These are phyloP conservation scores for Magallana angulata DNA, from an alignment of 1,140 invertebrate genomes.

Conservation along the genomic window DNA sequence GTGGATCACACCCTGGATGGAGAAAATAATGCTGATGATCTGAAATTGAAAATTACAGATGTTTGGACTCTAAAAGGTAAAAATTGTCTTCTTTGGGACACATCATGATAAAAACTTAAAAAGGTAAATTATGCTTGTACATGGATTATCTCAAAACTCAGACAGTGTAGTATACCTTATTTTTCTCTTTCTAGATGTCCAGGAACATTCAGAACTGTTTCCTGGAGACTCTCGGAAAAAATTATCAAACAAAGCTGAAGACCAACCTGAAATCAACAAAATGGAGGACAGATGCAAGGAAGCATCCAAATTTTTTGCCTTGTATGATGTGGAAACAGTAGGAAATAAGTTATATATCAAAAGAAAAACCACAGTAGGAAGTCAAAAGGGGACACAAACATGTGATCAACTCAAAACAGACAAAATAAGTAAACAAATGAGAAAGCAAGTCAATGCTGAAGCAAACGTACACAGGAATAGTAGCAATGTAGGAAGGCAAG, in stretches of 20 bases:
- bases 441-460: neutral
- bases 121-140: too few relatives aligned
- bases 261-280: neutral
- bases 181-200: neutral
- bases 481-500: neutral
- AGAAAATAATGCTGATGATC: neutral
- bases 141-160: too few relatives aligned
- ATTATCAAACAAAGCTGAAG: neutral
- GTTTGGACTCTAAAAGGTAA: slow-evolving; percentile 9
- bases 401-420: neutral
- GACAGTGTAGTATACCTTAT: too few relatives aligned
- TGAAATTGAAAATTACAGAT: neutral
- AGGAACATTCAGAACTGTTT: neutral
- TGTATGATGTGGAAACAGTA: neutral
- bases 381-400: neutral
- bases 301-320: neutral
- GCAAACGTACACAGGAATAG: neutral
- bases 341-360: slow-evolving; percentile 14
- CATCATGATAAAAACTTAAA: too few relatives aligned
- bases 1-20: too few relatives aligned
- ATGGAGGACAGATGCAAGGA: neutral
- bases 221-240: neutral
- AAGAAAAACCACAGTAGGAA: neutral
- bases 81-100: too few relatives aligned
- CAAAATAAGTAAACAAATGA: neutral